Base-by-base conservation (phyloP, 37 sponge, comb jelly and placozoan species). In the Haliclona indistincta region DNA sequence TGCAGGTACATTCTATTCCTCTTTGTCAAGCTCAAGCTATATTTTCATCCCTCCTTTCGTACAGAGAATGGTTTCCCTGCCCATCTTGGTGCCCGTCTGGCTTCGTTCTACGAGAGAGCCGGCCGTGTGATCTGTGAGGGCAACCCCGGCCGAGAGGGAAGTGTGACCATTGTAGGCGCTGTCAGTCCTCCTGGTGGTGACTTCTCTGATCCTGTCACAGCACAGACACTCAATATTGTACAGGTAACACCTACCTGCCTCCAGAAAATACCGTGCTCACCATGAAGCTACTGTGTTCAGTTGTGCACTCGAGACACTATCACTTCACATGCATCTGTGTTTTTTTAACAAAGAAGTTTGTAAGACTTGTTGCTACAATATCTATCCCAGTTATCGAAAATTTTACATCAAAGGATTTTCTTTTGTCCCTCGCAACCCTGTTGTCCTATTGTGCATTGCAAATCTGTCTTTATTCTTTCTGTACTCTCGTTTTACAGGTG, bases 171-270 rank as follows among this genome's bases (percentile, higher is more conserved):
- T 64, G 99, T 97, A 39, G 99, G 99, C 4, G 99, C 99, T 47
- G 99, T 97, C 33, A 94, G 94, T 22, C 99, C 99, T 61, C 99
- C 99, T 55, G 99, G 99, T 40, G 99, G 99, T 3, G 99, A 97
- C 80, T 97, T 97, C 84, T 89, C 99, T 75, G 99, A 97, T 76
- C 99, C 99, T 37, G 99, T 97, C 2, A 97, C 99, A 10, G 84
- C 95, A 25, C 96, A 95, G 49, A 97, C 99, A n/a, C 91, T 97
- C 28, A 88, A 89, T 64, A 97, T 97, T 54, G 99, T 97, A 7
- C 99, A 89, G 79, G 86, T 86, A 52, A 40, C 65, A 26, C 5
- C 8, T 43, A 25, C 32, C 22, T 41, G 65, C 66, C 36, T 42
- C 15, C 28, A 25, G n/a, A 25, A 66, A 19, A n/a, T n/a, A n/a